These are phyloP conservation scores for Aricia artaxerxes DNA, from an alignment of 2,888 invertebrate genomes.

Conservation along the genomic window DNA sequence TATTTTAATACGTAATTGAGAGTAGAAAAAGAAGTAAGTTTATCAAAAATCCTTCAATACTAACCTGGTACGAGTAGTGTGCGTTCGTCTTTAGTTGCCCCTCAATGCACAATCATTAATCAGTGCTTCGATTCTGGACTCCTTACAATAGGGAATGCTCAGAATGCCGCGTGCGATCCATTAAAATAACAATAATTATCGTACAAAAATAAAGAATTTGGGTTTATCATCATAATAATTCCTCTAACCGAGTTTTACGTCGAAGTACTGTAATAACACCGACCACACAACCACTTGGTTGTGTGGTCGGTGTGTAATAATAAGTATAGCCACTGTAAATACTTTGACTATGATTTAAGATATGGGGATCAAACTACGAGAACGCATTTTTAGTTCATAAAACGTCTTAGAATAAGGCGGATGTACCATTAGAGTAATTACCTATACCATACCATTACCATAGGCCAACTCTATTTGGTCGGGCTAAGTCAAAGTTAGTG, in stretches of 20 bases:
- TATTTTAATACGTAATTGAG: not conserved
- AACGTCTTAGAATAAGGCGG: too few species aligned
- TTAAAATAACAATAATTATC: conserved; percentile 79
- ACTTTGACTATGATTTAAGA: too few species aligned
- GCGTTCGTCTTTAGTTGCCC: conserved; percentile 58
- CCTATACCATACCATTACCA: too few species aligned
- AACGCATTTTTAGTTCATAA: too few species aligned
- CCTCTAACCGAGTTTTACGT: not conserved
- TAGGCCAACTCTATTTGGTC: too few species aligned
- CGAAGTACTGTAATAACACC: too few species aligned
- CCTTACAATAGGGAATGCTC: conserved; percentile 77
- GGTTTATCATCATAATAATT: conserved; percentile 37
- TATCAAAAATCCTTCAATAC: not conserved
- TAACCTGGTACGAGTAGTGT: conserved; percentile 39
- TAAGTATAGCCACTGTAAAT: too few species aligned
- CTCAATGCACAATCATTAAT: conserved; percentile 76
- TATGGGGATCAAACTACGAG: too few species aligned
- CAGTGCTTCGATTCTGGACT: conserved; percentile 77
- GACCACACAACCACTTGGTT: too few species aligned
- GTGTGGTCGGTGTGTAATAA: too few species aligned
- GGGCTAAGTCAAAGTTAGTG: too few species aligned
- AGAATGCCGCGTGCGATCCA: conserved; percentile 71
- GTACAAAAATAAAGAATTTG: conserved; percentile 41
- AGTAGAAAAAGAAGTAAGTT: not conserved
- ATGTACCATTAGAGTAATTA: too few species aligned